These are phyloP conservation scores for Polydrusus tereticollis DNA, from an alignment of 2,888 invertebrate species.

Conservation along the genomic window DNA sequence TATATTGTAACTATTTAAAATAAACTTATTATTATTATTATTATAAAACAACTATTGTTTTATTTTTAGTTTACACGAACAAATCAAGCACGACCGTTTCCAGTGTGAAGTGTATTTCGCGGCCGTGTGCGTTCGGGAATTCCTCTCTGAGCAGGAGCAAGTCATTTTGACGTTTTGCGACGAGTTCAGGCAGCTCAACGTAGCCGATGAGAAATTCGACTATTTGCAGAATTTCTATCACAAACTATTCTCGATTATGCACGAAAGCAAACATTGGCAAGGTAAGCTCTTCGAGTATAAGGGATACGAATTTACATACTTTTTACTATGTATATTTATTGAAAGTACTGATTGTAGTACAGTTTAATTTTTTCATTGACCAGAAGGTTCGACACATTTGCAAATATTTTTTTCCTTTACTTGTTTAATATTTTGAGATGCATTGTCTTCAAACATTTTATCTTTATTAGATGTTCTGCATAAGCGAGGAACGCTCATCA, in stretches of 20 bases:
- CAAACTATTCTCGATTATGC: slow-evolving; percentile 77
- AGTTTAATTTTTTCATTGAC: too few species aligned
- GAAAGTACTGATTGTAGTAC: too few species aligned
- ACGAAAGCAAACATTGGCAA: slow-evolving; percentile 80
- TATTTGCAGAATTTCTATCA: slow-evolving; percentile 86
- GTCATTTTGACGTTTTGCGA: slow-evolving; percentile 81
- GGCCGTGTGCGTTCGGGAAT: slow-evolving; percentile 82
- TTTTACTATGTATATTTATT: too few species aligned
- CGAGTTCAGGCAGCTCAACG: slow-evolving; percentile 83
- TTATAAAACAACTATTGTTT: slow-evolving; percentile 28
- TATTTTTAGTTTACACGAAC: slow-evolving; percentile 69
- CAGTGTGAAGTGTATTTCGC: slow-evolving; percentile 82
- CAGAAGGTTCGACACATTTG: too few species aligned
- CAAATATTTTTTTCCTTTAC: too few species aligned
- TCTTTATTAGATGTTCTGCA: slow-evolving; percentile 74
- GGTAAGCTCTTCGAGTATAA: too few species aligned
- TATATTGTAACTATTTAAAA: too few species aligned
- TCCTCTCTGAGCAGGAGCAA: slow-evolving; percentile 83
- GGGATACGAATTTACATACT: too few species aligned
- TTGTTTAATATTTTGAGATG: too few species aligned
- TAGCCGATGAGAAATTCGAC: slow-evolving; percentile 93
- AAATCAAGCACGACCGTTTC: slow-evolving; percentile 77
- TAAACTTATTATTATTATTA: too few species aligned
- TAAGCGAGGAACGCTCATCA: slow-evolving; percentile 80
- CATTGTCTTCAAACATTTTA: too few species aligned